A percentile compares a stretch with the other conserved stretches of the same genome.
Evolutionary conservation across 2,113 vertebrate species (phyloP).

Genomic region (Syrrhaptes paradoxus): DNA sequence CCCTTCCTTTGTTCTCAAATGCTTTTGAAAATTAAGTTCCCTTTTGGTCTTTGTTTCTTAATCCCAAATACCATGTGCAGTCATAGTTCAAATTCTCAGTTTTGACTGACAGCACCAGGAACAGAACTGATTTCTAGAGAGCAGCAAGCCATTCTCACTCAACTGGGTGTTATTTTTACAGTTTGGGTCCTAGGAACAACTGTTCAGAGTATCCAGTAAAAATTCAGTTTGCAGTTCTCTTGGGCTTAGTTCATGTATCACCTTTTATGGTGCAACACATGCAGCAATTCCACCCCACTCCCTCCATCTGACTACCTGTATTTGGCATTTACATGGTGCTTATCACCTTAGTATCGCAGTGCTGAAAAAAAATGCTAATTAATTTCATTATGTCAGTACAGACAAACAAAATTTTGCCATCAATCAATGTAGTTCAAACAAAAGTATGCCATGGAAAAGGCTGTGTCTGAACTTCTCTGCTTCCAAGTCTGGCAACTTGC

Average conservation of each 20-base stretch:
- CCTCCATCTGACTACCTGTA: not conserved
- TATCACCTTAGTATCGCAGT: not conserved
- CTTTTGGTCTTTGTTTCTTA: constrained; percentile 39
- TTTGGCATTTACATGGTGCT: not conserved
- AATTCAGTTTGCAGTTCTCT: not conserved
- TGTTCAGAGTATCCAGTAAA: not conserved
- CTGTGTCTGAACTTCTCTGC: not conserved
- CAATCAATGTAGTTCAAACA: not conserved
- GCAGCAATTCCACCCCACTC: not conserved
- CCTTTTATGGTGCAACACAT: not conserved
- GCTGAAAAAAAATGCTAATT: not conserved
- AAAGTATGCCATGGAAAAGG: not conserved
- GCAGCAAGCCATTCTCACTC: not conserved
- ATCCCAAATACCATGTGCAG: not conserved
- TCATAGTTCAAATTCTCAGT: constrained; percentile 30
- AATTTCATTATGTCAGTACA: not conserved
- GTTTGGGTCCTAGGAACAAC: not conserved
- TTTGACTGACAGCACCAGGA: constrained; percentile 57
- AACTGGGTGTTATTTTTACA: constrained; percentile 50
- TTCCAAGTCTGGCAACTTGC: not conserved
- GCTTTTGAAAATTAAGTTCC: constrained; percentile 16
- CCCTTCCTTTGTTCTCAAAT: constrained; percentile 3
- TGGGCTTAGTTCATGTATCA: accelerated
- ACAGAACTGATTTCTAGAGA: constrained; percentile 25
- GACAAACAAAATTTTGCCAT: not conserved